These are phyloP conservation scores for Napeogenes inachia DNA, from an alignment of 2,888 invertebrate species.

Conservation along the genomic window DNA sequence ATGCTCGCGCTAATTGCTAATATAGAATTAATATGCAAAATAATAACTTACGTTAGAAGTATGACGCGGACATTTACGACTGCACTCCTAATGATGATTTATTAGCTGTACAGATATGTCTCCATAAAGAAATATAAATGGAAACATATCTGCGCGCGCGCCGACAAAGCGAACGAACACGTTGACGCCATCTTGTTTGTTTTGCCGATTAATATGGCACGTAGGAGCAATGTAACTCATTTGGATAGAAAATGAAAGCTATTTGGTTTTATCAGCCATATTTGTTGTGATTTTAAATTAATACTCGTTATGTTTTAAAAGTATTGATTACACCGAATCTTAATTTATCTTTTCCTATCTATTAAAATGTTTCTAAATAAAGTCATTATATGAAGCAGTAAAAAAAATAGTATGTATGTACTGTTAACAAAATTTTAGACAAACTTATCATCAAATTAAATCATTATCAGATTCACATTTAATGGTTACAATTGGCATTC, in stretches of 20 bases:
- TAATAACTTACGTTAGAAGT: slow-evolving; percentile 13
- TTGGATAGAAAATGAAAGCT: slow-evolving; percentile 25
- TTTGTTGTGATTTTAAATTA: slow-evolving; percentile 7
- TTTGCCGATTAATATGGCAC: slow-evolving; percentile 39
- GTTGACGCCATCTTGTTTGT: slow-evolving; percentile 42
- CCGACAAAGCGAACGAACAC: slow-evolving; percentile 38
- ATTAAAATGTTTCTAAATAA: too few relatives aligned
- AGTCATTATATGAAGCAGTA: too few relatives aligned
- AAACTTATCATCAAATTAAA: too few relatives aligned
- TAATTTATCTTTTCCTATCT: too few relatives aligned
- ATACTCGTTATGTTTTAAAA: neutral
- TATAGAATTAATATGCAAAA: slow-evolving; percentile 33
- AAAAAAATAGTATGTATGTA: too few relatives aligned
- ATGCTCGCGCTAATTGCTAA: slow-evolving; percentile 27
- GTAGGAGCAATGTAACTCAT: slow-evolving; percentile 19
- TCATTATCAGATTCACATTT: too few relatives aligned
- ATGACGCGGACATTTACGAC: slow-evolving; percentile 20
- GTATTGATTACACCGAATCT: too few relatives aligned
- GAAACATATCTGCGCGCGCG: slow-evolving; percentile 38
- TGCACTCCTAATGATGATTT: slow-evolving; percentile 39
- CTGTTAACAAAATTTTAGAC: too few relatives aligned
- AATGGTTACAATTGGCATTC: slow-evolving; percentile 9
- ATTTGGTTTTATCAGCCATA: slow-evolving; percentile 19
- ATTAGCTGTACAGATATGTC: slow-evolving; percentile 33
- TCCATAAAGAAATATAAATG: slow-evolving; percentile 39